phyloP scores from a whole-genome alignment of 2,797 vertebrate species.

The Sarcophilus harrisii region DNA sequence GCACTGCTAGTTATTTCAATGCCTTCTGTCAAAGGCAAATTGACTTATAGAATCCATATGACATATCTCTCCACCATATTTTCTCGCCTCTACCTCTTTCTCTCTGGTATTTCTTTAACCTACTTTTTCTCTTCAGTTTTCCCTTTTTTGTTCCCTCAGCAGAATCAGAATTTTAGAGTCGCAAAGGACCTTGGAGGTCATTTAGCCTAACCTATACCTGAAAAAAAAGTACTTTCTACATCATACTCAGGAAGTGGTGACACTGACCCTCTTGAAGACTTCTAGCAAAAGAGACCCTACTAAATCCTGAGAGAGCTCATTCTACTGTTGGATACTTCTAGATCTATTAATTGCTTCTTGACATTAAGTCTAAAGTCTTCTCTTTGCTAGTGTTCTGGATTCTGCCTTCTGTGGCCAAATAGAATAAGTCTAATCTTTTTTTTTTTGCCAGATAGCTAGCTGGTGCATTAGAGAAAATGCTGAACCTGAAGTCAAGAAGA shows the following conservation, averaged over 20 bases:
- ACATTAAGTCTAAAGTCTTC: background rate
- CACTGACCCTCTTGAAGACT: background rate
- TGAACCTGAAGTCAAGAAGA: background rate
- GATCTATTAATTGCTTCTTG: background rate
- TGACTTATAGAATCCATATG: background rate
- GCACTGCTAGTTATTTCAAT: background rate
- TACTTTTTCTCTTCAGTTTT: background rate
- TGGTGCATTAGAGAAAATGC: background rate
- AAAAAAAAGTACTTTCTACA: background rate
- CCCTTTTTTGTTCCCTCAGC: background rate
- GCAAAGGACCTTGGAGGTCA: background rate
- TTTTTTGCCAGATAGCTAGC: background rate
- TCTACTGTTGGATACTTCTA: background rate
- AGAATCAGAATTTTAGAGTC: background rate
- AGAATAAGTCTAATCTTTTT: background rate
- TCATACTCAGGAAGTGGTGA: background rate
- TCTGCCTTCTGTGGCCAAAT: background rate
- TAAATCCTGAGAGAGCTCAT: background rate
- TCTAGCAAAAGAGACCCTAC: background rate
- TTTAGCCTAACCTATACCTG: background rate
- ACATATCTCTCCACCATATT: background rate
- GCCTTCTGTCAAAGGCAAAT: background rate
- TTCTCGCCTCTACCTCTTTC: background rate
- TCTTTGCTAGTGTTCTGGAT: background rate
- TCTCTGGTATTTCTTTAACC: background rate